phyloP scores from a whole-genome alignment of 2,113 vertebrate genomes.

The Tenrec ecaudatus region DNA sequence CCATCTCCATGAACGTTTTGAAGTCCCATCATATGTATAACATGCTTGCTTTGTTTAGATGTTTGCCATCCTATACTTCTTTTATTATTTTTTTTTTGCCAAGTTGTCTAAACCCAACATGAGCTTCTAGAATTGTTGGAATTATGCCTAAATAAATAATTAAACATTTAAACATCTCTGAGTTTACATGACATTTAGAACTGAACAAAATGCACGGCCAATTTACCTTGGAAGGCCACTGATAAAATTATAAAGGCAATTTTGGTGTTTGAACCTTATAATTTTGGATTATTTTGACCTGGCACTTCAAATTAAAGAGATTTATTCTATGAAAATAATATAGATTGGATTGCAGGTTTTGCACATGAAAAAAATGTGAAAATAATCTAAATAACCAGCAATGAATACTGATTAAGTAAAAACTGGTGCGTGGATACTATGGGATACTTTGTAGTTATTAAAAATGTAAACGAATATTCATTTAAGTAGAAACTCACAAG shows the following conservation, averaged over 20 bases:
- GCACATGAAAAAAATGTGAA: neutral
- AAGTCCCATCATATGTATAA: neutral
- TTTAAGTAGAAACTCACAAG: neutral
- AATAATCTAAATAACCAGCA: neutral
- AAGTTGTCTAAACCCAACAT: neutral
- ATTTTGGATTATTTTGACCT: neutral
- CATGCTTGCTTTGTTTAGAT: neutral
- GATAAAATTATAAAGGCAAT: constrained; percentile 32
- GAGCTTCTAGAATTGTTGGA: neutral
- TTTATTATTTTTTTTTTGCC: neutral
- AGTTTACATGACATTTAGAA: constrained; percentile 8
- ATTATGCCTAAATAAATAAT: constrained; percentile 17
- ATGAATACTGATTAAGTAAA: constrained; percentile 27
- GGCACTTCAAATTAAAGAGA: neutral
- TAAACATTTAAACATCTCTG: neutral
- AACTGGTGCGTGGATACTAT: neutral
- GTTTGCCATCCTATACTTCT: neutral
- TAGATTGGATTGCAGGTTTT: neutral
- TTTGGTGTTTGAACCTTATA: constrained; percentile 16
- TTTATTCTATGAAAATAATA: constrained; percentile 7
- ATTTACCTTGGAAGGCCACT: neutral
- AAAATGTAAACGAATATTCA: neutral
- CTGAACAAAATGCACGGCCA: neutral
- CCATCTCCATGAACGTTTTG: no score
- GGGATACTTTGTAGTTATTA: neutral